Evolutionary conservation across 2,888 invertebrate species (phyloP).

Genomic region (Plebejus melissa): DNA sequence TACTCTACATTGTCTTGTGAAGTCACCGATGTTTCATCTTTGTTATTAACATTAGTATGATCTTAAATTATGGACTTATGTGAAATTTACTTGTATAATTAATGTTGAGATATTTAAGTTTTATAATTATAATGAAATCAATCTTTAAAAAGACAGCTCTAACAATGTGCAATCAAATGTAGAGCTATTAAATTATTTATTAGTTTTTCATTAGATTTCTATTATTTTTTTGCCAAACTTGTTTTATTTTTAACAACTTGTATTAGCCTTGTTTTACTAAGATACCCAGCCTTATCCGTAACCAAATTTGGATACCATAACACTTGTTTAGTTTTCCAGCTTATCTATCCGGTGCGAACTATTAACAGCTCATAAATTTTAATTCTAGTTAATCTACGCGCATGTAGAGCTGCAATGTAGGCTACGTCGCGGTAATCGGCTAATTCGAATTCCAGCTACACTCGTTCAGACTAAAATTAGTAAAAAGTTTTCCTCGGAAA

Average conservation of each 20-base stretch:
- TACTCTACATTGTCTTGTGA: neutral
- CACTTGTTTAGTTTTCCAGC: slow-evolving; percentile 50
- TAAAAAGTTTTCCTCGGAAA: slow-evolving; percentile 18
- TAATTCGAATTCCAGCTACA: slow-evolving; percentile 8
- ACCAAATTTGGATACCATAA: slow-evolving; percentile 31
- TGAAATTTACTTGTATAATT: neutral
- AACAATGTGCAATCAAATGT: neutral
- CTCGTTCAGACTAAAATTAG: neutral
- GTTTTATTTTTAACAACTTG: slow-evolving; percentile 1
- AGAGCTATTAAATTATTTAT: neutral
- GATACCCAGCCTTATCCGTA: neutral
- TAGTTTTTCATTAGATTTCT: neutral
- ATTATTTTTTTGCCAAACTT: neutral
- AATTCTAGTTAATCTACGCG: slow-evolving; percentile 52
- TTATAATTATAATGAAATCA: neutral
- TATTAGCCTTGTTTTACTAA: neutral
- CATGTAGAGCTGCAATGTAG: slow-evolving; percentile 28
- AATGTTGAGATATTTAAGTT: neutral
- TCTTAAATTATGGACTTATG: neutral
- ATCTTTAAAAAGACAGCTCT: neutral
- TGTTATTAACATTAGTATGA: neutral
- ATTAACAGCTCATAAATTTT: slow-evolving; percentile 66
- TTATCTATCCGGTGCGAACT: slow-evolving; percentile 68
- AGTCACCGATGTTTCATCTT: neutral
- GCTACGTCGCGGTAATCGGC: slow-evolving; percentile 38